phyloP scores from a whole-genome alignment of 2,113 vertebrate genomes.

The Tangachromis dhanisi region DNA sequence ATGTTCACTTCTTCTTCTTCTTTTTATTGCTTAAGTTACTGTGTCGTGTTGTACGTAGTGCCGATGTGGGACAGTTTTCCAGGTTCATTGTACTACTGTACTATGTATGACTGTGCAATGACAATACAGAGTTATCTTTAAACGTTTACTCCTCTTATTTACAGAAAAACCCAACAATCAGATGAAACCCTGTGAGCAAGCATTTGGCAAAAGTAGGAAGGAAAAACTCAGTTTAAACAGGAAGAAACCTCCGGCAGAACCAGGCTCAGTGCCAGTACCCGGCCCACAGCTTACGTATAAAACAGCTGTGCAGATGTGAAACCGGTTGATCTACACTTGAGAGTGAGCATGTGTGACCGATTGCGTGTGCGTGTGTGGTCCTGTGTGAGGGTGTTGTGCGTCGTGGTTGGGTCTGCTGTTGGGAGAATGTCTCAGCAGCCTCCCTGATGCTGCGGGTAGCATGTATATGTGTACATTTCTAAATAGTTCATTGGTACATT shows the following conservation, averaged over 20 bases:
- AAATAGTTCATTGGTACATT: background rate
- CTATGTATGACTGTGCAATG: background rate
- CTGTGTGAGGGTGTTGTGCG: background rate
- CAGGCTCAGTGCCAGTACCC: background rate
- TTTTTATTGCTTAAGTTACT: background rate
- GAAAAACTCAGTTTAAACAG: background rate
- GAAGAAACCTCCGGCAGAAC: rapidly evolving
- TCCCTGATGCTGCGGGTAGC: background rate
- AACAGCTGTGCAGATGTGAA: background rate
- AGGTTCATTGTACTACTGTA: background rate
- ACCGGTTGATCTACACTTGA: background rate
- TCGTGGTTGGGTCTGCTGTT: background rate
- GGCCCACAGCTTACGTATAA: background rate
- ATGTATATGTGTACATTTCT: background rate
- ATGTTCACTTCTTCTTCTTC: background rate
- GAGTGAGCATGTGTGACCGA: background rate
- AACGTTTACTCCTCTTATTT: background rate
- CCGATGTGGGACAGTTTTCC: background rate
- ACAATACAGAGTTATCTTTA: background rate
- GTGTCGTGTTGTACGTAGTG: background rate
- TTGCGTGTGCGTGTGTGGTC: background rate
- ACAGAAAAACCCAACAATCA: background rate
- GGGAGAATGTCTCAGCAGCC: background rate
- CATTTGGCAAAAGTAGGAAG: background rate
- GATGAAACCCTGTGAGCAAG: background rate